Evolutionary conservation across 2,113 vertebrate species (phyloP).

Genomic region (pig (Sus scrofa)): DNA sequence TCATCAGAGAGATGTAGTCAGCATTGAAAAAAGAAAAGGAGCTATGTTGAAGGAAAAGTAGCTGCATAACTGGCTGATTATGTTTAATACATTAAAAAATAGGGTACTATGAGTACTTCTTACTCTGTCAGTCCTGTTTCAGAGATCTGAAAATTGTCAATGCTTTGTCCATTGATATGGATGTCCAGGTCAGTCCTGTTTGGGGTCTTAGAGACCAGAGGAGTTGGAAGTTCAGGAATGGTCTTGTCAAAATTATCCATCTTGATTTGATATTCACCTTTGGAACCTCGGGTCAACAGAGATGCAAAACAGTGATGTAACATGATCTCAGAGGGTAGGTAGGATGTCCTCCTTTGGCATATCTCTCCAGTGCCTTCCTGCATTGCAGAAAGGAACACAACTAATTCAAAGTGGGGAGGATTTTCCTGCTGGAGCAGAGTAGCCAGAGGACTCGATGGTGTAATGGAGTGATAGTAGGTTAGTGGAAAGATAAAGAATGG

Average conservation of each 20-base stretch:
- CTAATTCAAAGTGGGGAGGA: slow-evolving; percentile 93
- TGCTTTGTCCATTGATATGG: slow-evolving; percentile 93
- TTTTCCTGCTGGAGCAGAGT: slow-evolving; percentile 90
- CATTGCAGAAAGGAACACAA: slow-evolving; percentile 95
- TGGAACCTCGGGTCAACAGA: slow-evolving; percentile 88
- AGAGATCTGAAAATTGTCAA: slow-evolving; percentile 89
- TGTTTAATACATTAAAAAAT: slow-evolving; percentile 80
- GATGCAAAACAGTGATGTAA: slow-evolving; percentile 92
- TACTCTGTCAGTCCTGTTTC: slow-evolving; percentile 89
- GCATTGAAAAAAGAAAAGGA: slow-evolving; percentile 62
- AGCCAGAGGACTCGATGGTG: slow-evolving; percentile 92
- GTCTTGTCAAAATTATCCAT: slow-evolving; percentile 95
- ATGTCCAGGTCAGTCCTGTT: slow-evolving; percentile 94
- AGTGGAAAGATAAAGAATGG: slow-evolving; percentile 97
- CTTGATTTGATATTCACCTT: slow-evolving; percentile 93
- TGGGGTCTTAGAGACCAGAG: slow-evolving; percentile 88
- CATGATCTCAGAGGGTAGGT: slow-evolving; percentile 95
- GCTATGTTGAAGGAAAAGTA: slow-evolving; percentile 71
- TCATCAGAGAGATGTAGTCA: slow-evolving; percentile 72
- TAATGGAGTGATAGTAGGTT: slow-evolving; percentile 93
- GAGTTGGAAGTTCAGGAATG: slow-evolving; percentile 86
- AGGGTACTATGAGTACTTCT: slow-evolving; percentile 59
- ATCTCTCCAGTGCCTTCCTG: slow-evolving; percentile 96
- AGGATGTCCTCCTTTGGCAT: slow-evolving; percentile 97
- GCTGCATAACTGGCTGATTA: slow-evolving; percentile 72